Evolutionary conservation across 2,888 invertebrate genomes (phyloP), one percentile per base, ranked within the genome.

Genomic region (Microchrysa polita): DNA sequence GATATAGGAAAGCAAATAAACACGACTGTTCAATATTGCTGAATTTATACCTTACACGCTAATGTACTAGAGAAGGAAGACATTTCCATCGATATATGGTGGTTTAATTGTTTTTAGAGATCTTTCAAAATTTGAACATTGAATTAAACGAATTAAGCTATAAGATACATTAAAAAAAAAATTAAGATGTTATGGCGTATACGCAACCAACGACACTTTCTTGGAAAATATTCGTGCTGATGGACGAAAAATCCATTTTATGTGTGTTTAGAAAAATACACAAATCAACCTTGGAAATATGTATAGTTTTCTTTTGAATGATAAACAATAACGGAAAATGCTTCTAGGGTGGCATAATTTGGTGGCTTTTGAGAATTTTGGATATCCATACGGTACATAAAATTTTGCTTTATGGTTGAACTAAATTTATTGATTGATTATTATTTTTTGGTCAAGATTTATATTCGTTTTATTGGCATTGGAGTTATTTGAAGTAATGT

Each of bases 101-200:
- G 60, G 16, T 72, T 60, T 60, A 60, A 72, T 72, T 72, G 72
- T 48, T 60, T 59, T 59, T 60, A 14, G 48, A 72, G 72, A 60
- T 60, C 48, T 34, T 71, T 59, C 53, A 53, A 23, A 53, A 1
- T 34, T 12, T 34, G 27, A 53, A 12, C 12, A 34, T n/a, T 27
- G 52, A 27, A 53, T 57, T 55, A 69, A 57, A 57, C 18, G 57
- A 69, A 69, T 69, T 69, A 69, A 12, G 12, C 53, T 67, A 22
- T 20, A n/a, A 27, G 67, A 67, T 55, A 53, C 67, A 55, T 67
- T 67, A 53, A 53, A 67, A 65, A 53, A n/a, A n/a, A 55, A 34
- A 57, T 69, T 69, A 55, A 69, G 69, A 55, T 69, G 34, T 57
- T 69, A 53, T 67, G 53, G 53, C 34, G 40, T 55, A 10, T 34